Conservation (phyloP, 2,797 vertebrate genomes). For the Sebastes jordani region DNA sequence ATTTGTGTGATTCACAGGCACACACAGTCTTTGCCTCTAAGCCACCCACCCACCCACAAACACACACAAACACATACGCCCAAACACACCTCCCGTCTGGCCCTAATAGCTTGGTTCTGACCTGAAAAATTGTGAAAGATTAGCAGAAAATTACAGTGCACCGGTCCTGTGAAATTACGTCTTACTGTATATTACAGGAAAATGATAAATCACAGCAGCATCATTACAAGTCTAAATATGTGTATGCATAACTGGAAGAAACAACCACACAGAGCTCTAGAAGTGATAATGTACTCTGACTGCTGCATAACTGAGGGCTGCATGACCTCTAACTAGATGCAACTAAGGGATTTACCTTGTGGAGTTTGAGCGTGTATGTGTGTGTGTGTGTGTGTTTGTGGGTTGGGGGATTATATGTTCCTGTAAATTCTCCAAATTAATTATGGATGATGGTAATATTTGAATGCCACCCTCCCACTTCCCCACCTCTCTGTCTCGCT, state of each 20-base stretch:
- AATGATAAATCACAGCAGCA: not conserved
- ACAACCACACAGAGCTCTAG: not conserved
- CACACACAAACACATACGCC: not conserved
- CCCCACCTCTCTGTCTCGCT: not conserved
- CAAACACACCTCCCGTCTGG: not conserved
- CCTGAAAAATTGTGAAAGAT: not conserved
- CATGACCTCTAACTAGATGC: slow-evolving; percentile 1
- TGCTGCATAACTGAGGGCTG: not conserved
- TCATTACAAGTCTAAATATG: not conserved
- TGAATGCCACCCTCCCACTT: slow-evolving; percentile 6
- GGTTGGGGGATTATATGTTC: slow-evolving; percentile 19
- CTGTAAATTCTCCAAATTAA: slow-evolving; percentile 45
- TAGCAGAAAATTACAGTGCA: not conserved
- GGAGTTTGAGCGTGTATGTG: not conserved
- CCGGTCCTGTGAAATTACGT: not conserved
- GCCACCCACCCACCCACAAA: not conserved
- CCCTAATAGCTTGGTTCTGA: not conserved
- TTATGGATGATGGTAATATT: slow-evolving; percentile 45
- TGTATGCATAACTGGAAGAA: not conserved
- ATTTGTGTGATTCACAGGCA: slow-evolving; percentile 1
- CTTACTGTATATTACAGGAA: not conserved
- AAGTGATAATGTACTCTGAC: not conserved
- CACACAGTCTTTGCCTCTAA: not conserved
- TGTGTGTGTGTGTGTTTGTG: not conserved
- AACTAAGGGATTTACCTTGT: not conserved